A percentile compares a stretch with the other conserved stretches of the same genome.
Conservation (phyloP, 53 echinoderm and acorn worm genomes). For the Zoroaster sp. region DNA sequence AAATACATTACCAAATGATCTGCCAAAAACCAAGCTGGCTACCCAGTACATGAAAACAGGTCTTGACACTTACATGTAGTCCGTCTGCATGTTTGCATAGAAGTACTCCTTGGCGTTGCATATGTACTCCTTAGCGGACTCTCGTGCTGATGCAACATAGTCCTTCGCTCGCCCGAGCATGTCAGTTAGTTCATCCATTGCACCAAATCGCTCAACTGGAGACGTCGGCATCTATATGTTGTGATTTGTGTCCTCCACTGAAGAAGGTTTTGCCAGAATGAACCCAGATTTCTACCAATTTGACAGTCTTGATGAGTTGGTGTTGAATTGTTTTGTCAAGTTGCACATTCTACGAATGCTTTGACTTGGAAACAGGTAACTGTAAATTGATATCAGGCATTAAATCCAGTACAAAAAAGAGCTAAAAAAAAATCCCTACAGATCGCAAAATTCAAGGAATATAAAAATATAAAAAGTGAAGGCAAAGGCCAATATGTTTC, state of each 20-base stretch:
- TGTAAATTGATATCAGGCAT: background rate
- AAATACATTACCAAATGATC: no score
- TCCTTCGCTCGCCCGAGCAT: constrained; percentile 85
- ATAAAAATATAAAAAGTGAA: constrained; percentile 45
- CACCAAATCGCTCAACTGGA: background rate
- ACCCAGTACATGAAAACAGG: background rate
- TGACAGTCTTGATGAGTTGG: background rate
- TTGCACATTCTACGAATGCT: background rate
- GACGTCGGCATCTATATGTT: constrained; percentile 51
- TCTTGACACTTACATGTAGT: constrained; percentile 86
- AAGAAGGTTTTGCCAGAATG: background rate
- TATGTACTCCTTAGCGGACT: constrained; percentile 94
- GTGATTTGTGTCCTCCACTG: background rate
- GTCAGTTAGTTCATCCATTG: constrained; percentile 89
- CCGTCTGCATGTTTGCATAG: constrained; percentile 98
- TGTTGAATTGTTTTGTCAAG: background rate
- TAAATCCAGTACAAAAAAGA: constrained; percentile 2
- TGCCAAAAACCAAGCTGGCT: no score
- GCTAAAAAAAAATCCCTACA: background rate
- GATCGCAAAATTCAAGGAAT: background rate
- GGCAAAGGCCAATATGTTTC: background rate
- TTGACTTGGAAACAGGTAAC: no score
- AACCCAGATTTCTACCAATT: background rate
- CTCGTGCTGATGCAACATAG: constrained; percentile 85
- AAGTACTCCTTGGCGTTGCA: constrained; percentile 99